Percentiles rank a stretch among this genome's conserved stretches.
Conservation (phyloP, 2,888 invertebrate genomes). For the Pheosia gnoma region DNA sequence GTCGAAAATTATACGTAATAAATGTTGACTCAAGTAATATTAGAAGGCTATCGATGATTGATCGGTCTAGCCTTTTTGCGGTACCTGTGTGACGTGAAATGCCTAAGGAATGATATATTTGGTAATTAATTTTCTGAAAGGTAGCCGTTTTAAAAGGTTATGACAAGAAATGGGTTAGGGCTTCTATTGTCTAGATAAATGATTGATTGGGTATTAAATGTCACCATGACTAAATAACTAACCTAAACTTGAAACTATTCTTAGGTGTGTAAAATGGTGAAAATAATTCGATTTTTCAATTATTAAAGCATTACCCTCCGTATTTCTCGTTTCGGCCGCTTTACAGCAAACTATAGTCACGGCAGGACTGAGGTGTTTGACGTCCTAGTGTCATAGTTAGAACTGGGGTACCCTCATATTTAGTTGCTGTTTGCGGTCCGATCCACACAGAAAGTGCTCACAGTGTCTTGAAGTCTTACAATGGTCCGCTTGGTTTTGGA, state of each 20-base stretch:
- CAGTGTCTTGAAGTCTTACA: too few species aligned
- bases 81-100: background rate
- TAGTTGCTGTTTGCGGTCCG: too few species aligned
- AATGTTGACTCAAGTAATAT: background rate
- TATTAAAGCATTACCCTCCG: too few species aligned
- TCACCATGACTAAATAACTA: background rate
- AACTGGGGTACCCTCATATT: too few species aligned
- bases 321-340: too few species aligned
- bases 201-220: background rate
- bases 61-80: background rate
- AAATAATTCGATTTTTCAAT: too few species aligned
- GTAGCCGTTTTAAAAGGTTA: background rate
- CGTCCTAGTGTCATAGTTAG: too few species aligned
- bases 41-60: background rate
- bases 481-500: too few species aligned
- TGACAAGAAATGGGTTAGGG: background rate
- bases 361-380: too few species aligned
- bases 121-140: background rate
- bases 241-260: background rate
- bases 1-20: background rate
- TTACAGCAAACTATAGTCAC: too few species aligned
- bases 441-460: too few species aligned
- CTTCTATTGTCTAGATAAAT: background rate
- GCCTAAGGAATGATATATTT: constrained; percentile 1
- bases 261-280: too few species aligned